phyloP scores from a whole-genome alignment of 2,888 invertebrate genomes.

The Mayetiola destructor region DNA sequence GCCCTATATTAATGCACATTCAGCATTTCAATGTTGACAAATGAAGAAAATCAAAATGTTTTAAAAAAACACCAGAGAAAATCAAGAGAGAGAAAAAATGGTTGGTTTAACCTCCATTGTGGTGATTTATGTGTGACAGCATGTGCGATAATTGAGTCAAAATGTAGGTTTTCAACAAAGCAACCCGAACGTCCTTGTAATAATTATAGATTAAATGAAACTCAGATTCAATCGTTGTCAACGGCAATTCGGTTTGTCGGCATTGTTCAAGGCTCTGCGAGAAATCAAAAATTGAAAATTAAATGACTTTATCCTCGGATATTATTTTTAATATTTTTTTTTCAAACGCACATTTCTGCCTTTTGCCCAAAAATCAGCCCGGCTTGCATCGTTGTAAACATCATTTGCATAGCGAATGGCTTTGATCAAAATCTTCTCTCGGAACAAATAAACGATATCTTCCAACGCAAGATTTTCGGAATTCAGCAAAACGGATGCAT shows the following conservation, averaged over 20 bases:
- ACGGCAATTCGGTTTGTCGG: not conserved
- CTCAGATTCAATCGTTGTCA: not conserved
- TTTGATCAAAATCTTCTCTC: not conserved
- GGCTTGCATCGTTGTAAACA: not conserved
- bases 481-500: not conserved
- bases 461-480: not conserved
- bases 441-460: not conserved
- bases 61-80: too few relatives aligned
- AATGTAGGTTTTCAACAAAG: not conserved
- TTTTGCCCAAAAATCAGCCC: not conserved
- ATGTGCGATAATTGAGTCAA: not conserved
- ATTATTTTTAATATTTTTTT: too few relatives aligned
- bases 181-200: conserved; percentile 3
- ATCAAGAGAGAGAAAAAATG: not conserved
- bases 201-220: not conserved
- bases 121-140: not conserved
- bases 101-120: not conserved
- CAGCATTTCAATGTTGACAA: too few relatives aligned
- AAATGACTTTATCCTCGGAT: too few relatives aligned
- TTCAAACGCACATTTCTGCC: not conserved
- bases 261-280: not conserved
- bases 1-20: not conserved
- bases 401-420: not conserved
- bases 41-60: too few relatives aligned
- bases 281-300: not conserved